Base-by-base conservation (phyloP, 2,797 vertebrate species). In the Allobates femoralis region DNA sequence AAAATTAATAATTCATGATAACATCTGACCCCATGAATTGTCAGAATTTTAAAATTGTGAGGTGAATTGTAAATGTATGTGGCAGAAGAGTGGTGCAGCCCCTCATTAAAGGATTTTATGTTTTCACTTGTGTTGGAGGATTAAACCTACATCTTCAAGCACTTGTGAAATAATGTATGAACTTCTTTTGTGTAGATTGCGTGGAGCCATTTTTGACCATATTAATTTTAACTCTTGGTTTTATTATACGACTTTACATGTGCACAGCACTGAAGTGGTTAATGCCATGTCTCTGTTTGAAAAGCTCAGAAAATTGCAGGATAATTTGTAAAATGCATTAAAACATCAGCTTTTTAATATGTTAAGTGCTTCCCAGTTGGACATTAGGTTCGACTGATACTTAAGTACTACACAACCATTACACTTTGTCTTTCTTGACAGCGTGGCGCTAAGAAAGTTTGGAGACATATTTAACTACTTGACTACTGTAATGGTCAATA, bases 261-360 rank as follows among this genome's bases (percentile, higher is more conserved):
- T 46, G 19, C 64, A 3, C 23, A 11, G 81, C 51, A 58, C 21
- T 32, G 19, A 60, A 50, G 0, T 21, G 15, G 83, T 85, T 85
- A 85, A 85, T 34, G 23, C 4, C 21, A 46, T n/a, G 60, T 67
- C 32, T 55, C 55, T 37, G 37, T 79, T 79, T 85, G 14, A 58
- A 80, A 85, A 79, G n/a, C 76, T 81, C 28, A 30, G 84, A 81
- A 86, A 86, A 81, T 80, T 73, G 78, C 16, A 67, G 58, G 58
- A 86, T 81, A 86, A 86, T 81, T 86, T 86, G 85, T 81, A 81
- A 81, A 86, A 58, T n/a, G n/a, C 85, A 86, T 86, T 80, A 74
- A 80, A 74, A 81, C 62, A 80, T 56, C 53, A 73, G 32, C 84
- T 51, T 82, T 87, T 83, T 87, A 79, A 83, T 87, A 83, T 78